A percentile compares a stretch with the other conserved stretches of the same genome.
Conservation (phyloP, 2,797 vertebrate species). For the Schizopygopsis malacanthus region DNA sequence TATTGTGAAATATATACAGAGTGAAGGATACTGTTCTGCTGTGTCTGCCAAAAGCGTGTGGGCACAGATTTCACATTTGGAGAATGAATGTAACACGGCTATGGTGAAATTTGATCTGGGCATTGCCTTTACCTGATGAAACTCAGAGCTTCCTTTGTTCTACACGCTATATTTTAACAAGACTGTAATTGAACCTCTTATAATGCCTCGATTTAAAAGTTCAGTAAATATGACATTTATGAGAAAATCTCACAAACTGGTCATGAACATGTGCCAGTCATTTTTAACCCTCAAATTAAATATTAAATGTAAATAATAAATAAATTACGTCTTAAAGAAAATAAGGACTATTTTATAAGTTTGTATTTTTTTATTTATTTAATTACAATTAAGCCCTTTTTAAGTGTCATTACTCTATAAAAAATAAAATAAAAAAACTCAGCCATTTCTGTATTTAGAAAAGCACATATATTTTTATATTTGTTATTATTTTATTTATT, state of each 20-base stretch:
- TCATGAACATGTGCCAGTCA: neutral
- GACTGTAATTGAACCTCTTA: neutral
- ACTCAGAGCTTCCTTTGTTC: constrained; percentile 24
- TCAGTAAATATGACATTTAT: neutral
- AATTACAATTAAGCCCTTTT: neutral
- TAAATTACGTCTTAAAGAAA: too few relatives aligned
- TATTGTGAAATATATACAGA: neutral
- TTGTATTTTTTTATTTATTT: neutral
- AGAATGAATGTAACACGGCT: constrained; percentile 36
- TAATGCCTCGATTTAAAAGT: constrained; percentile 1
- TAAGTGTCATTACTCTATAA: neutral
- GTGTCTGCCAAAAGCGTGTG: constrained; percentile 6
- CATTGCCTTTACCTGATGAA: constrained; percentile 59
- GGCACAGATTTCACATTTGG: neutral
- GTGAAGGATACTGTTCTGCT: neutral
- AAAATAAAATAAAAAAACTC: too few relatives aligned
- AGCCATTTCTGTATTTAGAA: too few relatives aligned
- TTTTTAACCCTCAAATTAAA: neutral
- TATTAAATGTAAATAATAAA: neutral
- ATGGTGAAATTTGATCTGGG: constrained; percentile 60
- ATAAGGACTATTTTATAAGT: neutral
- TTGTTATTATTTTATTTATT: too few relatives aligned
- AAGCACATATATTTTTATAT: too few relatives aligned
- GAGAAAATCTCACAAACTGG: neutral
- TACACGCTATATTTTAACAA: constrained; percentile 13